These are phyloP conservation scores for Ia io DNA, from an alignment of 2,113 vertebrate genomes.

Conservation along the genomic window DNA sequence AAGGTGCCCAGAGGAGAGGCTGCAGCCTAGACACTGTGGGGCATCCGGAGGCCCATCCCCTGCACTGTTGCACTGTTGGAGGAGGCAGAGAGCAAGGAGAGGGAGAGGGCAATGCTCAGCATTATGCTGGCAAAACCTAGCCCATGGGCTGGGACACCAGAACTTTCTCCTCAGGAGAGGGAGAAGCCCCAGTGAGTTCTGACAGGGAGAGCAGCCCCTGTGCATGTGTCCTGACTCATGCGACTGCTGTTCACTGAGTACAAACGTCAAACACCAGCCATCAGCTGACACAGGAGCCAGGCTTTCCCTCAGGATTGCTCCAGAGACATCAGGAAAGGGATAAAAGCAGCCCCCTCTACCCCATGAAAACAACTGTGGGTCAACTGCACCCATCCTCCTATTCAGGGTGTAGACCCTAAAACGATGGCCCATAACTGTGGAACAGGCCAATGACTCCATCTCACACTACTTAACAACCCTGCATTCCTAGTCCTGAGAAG, in stretches of 20 bases:
- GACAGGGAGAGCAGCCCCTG: not conserved
- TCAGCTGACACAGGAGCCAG: no score
- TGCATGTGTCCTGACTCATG: not conserved
- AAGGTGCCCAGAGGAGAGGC: not conserved
- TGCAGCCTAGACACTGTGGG: not conserved
- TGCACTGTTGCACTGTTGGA: rapidly evolving
- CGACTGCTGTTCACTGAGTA: not conserved
- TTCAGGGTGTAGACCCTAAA: not conserved
- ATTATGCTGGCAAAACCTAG: not conserved
- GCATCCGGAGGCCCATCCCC: not conserved
- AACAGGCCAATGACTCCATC: not conserved
- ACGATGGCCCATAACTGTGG: not conserved
- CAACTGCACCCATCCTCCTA: not conserved
- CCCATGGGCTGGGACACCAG: not conserved
- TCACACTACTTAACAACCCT: not conserved
- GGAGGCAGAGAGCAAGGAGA: not conserved
- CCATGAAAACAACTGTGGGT: not conserved
- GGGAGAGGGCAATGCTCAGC: not conserved
- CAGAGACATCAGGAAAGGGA: not conserved
- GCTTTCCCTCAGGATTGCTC: not conserved
- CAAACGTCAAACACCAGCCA: not conserved
- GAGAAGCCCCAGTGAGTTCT: not conserved
- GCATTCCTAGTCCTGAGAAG: not conserved
- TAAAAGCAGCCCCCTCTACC: not conserved
- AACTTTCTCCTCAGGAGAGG: not conserved